Conservation (phyloP, 2,797 vertebrate genomes). For the Carapus acus region DNA sequence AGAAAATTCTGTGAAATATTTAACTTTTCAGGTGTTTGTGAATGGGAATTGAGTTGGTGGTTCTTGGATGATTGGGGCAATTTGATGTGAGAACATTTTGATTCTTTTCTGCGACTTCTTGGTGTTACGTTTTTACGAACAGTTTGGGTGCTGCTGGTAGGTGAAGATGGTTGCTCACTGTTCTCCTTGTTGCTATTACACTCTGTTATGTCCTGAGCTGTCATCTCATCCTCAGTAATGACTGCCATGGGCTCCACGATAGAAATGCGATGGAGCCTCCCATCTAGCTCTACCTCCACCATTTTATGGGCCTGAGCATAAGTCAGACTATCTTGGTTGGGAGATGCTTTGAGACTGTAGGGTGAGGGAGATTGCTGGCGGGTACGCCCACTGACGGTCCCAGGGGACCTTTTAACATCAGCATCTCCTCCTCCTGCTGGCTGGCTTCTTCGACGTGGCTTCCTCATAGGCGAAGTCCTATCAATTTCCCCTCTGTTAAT, state of each 20-base stretch:
- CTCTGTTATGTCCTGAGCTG: constrained; percentile 93
- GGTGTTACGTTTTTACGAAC: constrained; percentile 73
- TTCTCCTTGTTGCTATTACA: constrained; percentile 99
- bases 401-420: constrained; percentile 66
- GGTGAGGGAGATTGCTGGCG: constrained; percentile 84
- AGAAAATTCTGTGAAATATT: constrained; percentile 55
- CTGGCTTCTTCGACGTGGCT: constrained; percentile 84
- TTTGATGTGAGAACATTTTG: constrained; percentile 73
- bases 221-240: constrained; percentile 93
- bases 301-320: constrained; percentile 93
- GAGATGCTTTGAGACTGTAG: constrained; percentile 87
- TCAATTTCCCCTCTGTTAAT: constrained; percentile 53
- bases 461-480: constrained; percentile 83
- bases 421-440: constrained; percentile 66
- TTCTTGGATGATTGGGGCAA: constrained; percentile 70
- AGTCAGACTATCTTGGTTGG: constrained; percentile 82
- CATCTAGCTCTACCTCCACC: constrained; percentile 95
- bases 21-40: constrained; percentile 70
- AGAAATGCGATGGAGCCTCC: constrained; percentile 93
- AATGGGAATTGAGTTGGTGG: constrained; percentile 51
- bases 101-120: constrained; percentile 83
- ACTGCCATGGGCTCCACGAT: constrained; percentile 89
- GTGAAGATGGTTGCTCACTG: constrained; percentile 81
- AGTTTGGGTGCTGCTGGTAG: constrained; percentile 67
- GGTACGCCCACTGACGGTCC: constrained; percentile 67